Evolutionary conservation across 2,113 vertebrate genomes (phyloP).

Genomic region (Glaucidium brasilianum): DNA sequence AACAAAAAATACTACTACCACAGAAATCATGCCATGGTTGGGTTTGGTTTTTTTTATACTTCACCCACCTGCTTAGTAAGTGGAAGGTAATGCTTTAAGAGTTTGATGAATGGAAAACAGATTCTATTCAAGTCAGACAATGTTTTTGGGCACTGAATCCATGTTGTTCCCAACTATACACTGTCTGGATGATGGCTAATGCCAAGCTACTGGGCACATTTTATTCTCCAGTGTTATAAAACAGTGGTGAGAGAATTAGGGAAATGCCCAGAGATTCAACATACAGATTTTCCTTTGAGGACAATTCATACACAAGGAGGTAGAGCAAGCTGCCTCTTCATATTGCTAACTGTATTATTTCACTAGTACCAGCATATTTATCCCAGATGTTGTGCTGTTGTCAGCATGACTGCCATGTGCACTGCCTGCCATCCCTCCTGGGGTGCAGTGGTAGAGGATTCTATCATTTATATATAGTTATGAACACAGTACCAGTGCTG

Average conservation of each 20-base stretch:
- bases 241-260: neutral
- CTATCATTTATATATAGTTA: neutral
- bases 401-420: neutral
- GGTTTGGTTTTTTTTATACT: neutral
- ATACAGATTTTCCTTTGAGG: neutral
- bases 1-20: neutral
- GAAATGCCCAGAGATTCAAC: neutral
- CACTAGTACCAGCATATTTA: neutral
- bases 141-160: neutral
- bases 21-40: neutral
- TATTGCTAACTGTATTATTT: neutral
- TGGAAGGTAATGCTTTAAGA: constrained; percentile 11
- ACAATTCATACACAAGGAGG: neutral
- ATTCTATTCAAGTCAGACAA: neutral
- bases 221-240: neutral
- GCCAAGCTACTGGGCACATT: neutral
- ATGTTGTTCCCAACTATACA: neutral
- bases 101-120: constrained; percentile 46
- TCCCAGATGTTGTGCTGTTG: neutral
- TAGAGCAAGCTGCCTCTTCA: neutral
- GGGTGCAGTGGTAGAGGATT: neutral
- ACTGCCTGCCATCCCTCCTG: neutral
- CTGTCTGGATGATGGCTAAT: neutral
- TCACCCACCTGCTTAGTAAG: constrained; percentile 15
- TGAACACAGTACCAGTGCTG: neutral